phyloP scores from a whole-genome alignment of 2,888 invertebrate species.

The Netelia inedita region DNA sequence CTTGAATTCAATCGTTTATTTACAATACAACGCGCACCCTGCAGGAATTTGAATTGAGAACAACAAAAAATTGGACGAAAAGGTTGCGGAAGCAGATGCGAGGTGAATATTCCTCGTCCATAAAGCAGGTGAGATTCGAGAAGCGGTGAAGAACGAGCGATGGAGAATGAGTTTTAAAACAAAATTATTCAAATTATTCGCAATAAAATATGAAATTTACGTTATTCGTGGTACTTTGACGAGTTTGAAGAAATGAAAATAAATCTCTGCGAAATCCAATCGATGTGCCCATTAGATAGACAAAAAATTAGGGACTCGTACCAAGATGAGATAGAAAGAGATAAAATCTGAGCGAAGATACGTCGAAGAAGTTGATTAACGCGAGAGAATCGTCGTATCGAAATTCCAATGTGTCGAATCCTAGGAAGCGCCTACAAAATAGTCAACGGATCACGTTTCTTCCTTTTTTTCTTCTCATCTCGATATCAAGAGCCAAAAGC shows the following conservation, averaged over 20 bases:
- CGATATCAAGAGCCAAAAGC: slow-evolving; percentile 6
- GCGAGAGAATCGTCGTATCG: slow-evolving; percentile 17
- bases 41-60: neutral
- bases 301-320: neutral
- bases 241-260: slow-evolving; percentile 1
- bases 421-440: slow-evolving; percentile 30
- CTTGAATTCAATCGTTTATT: neutral
- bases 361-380: slow-evolving; percentile 11
- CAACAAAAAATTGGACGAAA: neutral
- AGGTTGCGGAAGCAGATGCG: slow-evolving; percentile 12
- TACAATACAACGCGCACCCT: neutral
- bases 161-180: neutral
- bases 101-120: slow-evolving; percentile 1
- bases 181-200: no score
- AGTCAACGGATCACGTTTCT: slow-evolving; percentile 11
- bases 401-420: slow-evolving; percentile 52
- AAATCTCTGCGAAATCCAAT: neutral
- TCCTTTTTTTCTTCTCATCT: slow-evolving; percentile 2
- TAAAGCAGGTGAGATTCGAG: neutral
- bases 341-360: neutral
- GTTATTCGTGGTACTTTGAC: neutral
- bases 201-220: no score
- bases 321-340: neutral
- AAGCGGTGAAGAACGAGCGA: neutral
- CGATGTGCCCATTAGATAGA: neutral